Percentiles rank a stretch among this genome's conserved stretches.
These are phyloP conservation scores for Triplophysa siluroides DNA, from an alignment of 2,113 vertebrate genomes.

Conservation along the genomic window DNA sequence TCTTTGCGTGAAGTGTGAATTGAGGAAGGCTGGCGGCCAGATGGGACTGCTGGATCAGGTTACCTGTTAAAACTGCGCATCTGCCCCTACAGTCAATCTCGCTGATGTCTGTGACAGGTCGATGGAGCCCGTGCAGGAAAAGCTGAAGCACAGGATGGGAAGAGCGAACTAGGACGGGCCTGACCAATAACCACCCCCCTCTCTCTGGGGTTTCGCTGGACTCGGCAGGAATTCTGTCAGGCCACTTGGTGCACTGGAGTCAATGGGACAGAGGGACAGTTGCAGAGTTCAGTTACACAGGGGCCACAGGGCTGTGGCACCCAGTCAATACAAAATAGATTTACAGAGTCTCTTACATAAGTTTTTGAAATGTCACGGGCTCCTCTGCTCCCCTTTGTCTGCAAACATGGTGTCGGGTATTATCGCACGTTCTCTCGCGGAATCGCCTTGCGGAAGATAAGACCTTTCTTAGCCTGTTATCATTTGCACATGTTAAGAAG, in stretches of 20 bases:
- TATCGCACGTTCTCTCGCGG: slow-evolving; percentile 44
- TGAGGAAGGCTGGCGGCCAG: slow-evolving; percentile 96
- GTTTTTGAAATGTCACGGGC: slow-evolving; percentile 46
- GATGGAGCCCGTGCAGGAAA: slow-evolving; percentile 79
- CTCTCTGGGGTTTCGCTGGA: slow-evolving; percentile 55
- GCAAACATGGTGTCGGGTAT: slow-evolving; percentile 53
- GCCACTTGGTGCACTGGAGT: slow-evolving; percentile 28
- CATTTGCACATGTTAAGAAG: slow-evolving; percentile 2
- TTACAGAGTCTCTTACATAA: slow-evolving; percentile 55
- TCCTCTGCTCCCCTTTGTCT: slow-evolving; percentile 47
- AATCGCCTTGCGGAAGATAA: slow-evolving; percentile 38
- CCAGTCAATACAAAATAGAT: slow-evolving; percentile 59
- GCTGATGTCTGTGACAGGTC: slow-evolving; percentile 87
- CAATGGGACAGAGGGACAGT: slow-evolving; percentile 61
- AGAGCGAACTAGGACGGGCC: slow-evolving; percentile 70
- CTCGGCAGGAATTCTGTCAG: slow-evolving; percentile 54
- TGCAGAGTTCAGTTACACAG: slow-evolving; percentile 66
- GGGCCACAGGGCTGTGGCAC: slow-evolving; percentile 51
- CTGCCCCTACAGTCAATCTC: slow-evolving; percentile 98
- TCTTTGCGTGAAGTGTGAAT: slow-evolving; percentile 95
- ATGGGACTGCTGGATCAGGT: slow-evolving; percentile 98
- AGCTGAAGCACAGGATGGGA: slow-evolving; percentile 77
- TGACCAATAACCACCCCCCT: slow-evolving; percentile 61
- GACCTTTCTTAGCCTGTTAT: slow-evolving; percentile 22
- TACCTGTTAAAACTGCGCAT: slow-evolving; percentile 98